phyloP scores from a whole-genome alignment of 2,113 vertebrate species.

The Chaenocephalus aceratus region DNA sequence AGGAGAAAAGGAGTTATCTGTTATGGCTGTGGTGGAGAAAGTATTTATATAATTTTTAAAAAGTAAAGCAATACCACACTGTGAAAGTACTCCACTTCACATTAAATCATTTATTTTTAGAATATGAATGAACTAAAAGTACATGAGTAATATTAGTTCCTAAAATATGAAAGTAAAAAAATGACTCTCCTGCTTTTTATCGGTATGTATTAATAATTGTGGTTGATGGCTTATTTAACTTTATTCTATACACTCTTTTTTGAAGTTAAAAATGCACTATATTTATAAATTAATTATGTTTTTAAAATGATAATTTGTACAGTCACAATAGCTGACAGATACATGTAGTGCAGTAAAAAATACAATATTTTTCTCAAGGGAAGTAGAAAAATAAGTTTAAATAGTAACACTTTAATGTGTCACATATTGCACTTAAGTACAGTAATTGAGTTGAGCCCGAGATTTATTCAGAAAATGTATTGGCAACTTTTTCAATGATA shows the following conservation, averaged over 20 bases:
- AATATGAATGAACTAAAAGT: not conserved
- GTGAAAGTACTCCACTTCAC: not conserved
- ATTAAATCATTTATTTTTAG: not conserved
- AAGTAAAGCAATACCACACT: not conserved
- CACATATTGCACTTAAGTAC: no score
- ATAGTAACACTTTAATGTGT: no score
- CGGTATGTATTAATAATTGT: not conserved
- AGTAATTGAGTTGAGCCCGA: no score
- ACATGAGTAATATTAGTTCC: no score
- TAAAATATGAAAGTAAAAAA: not conserved
- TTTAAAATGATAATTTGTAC: not conserved
- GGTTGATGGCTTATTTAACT: no score
- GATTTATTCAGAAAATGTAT: no score
- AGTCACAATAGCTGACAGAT: not conserved
- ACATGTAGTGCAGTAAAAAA: not conserved
- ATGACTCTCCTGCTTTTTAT: not conserved
- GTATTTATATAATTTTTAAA: not conserved
- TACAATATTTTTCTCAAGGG: no score
- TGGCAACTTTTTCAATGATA: no score
- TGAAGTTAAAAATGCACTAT: no score
- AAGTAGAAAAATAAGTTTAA: no score
- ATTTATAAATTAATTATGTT: not conserved
- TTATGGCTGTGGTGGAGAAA: not conserved
- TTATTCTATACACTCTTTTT: not conserved
- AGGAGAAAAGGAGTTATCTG: not conserved